Evolutionary conservation across 2,113 vertebrate species (phyloP).

Genomic region (Corynorhinus townsendii): DNA sequence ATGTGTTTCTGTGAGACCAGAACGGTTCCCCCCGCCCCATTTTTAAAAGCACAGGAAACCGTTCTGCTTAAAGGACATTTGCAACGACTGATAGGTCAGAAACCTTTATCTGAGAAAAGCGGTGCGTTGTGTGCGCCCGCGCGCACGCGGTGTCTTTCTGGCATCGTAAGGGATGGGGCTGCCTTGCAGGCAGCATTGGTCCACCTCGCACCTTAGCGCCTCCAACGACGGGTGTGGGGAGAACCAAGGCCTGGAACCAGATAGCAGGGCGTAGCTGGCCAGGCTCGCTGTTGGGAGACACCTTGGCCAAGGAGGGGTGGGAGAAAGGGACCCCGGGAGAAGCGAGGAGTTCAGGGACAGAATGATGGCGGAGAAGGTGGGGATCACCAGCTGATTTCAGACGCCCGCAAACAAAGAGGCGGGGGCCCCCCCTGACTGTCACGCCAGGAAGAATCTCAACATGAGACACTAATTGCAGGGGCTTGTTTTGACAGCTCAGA

Average conservation of each 20-base stretch:
- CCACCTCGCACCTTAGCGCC: background rate
- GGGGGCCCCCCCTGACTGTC: no score
- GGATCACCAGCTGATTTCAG: background rate
- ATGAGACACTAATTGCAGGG: background rate
- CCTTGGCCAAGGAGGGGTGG: background rate
- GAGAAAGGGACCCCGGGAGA: background rate
- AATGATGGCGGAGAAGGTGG: background rate
- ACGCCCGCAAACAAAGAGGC: background rate
- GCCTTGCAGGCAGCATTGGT: fast-evolving
- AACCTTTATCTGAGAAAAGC: background rate
- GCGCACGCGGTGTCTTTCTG: no score
- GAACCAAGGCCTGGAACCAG: background rate
- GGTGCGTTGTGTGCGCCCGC: background rate
- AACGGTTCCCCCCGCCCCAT: no score
- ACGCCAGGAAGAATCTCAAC: background rate
- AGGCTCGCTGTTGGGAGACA: background rate
- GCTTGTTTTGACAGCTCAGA: background rate
- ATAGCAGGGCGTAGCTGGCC: background rate
- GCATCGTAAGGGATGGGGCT: fast-evolving
- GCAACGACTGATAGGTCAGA: background rate
- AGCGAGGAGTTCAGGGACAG: background rate
- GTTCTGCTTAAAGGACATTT: background rate
- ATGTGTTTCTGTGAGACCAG: background rate
- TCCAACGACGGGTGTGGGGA: background rate
- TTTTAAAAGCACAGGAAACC: background rate